phyloP scores from a whole-genome alignment of 2,797 vertebrate species.

The Intellagama lesueurii region DNA sequence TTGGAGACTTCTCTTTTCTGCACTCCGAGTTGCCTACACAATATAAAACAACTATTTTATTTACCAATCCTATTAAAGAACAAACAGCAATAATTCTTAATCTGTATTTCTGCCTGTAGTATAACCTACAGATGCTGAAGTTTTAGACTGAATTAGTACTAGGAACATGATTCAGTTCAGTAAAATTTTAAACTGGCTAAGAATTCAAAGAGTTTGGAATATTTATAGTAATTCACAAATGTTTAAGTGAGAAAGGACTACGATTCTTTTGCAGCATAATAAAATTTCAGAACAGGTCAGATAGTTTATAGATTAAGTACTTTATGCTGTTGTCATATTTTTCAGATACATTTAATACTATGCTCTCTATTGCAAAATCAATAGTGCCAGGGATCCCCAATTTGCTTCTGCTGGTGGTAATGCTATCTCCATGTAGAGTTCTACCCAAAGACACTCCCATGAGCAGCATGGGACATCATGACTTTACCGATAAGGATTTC shows the following conservation, averaged over 20 bases:
- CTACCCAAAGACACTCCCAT: too few species aligned
- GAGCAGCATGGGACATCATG: background rate
- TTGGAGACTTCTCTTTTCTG: constrained; percentile 71
- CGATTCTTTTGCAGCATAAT: background rate
- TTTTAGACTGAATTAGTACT: constrained; percentile 21
- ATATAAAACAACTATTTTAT: constrained; percentile 50
- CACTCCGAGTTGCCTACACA: constrained; percentile 72
- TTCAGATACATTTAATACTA: background rate
- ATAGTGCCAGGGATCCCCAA: background rate
- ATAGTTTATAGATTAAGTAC: background rate
- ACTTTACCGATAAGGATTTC: background rate
- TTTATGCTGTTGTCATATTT: background rate
- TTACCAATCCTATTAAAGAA: constrained; percentile 40
- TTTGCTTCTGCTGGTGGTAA: background rate
- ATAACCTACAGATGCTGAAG: background rate
- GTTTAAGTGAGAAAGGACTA: background rate
- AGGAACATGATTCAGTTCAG: background rate
- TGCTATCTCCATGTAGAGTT: background rate
- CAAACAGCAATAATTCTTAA: constrained; percentile 15
- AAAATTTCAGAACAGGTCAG: background rate
- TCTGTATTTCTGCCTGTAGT: background rate
- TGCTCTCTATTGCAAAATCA: background rate
- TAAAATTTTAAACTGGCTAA: background rate
- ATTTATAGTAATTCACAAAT: background rate
- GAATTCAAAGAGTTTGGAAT: background rate